Evolutionary conservation across 2,888 invertebrate genomes (phyloP), one percentile per base, ranked within the genome.

Genomic region (Eudasyphora cyanicolor): DNA sequence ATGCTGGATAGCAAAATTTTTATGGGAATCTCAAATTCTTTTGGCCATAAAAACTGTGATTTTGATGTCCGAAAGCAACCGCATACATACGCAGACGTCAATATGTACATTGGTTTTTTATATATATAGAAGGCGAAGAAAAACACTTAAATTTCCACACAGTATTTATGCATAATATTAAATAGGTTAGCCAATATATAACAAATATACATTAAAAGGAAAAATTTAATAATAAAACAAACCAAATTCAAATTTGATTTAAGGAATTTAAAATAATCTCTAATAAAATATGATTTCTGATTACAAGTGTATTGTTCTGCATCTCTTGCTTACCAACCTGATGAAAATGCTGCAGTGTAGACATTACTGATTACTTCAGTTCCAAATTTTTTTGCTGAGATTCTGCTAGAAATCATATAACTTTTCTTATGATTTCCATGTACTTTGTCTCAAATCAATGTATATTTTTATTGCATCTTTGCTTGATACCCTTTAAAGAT

Each of bases 21-120:
- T 64, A 64, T 64, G 64, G 0, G 35, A 64, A 64, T 19, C 35
- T 64, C 35, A 64, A 64, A 64, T 64, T 64, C 64, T 17, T 12
- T 60, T n/a, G 64, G 64, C n/a, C 19, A 64, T 64, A 64, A 64
- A 62, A 64, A 64, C 64, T 38, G 21, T 24, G 64, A 64, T 64
- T 64, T 38, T 17, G 17, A 64, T 64, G 64, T 64, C 38, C 64
- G 38, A 38, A 38, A 51, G n/a, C 21, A 51, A 35, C 35, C 10
- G 7, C 17, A 51, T n/a, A 24, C 1, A 51, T 51, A 17, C 21
- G n/a, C 19, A 49, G 2, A 19, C 8, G 17, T n/a, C n/a, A n/a
- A n/a, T 49, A 17, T 49, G 49, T 49, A 45, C n/a, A 45, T 8
- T 5, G 14, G 12, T 17, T 49, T n/a, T n/a, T 49, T 17, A 49